Conservation (phyloP, 2,888 invertebrate genomes). For the Dicyrtoma fusca region DNA sequence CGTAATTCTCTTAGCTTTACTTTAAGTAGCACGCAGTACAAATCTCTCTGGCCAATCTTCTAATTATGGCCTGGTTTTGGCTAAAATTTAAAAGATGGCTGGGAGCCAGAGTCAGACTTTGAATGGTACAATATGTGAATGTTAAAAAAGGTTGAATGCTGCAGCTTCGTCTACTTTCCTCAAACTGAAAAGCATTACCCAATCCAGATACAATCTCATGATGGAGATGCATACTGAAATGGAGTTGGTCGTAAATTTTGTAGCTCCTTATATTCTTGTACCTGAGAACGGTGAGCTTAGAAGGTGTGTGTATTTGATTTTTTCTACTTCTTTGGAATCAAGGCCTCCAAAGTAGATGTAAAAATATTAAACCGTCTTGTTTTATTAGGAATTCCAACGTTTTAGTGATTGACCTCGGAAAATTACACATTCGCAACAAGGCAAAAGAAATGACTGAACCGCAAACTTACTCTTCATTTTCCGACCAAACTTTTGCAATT, state of each 20-base stretch:
- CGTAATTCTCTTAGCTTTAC: background rate
- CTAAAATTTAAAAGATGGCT: background rate
- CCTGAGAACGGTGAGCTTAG: conserved; percentile 79
- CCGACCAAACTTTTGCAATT: conserved; percentile 86
- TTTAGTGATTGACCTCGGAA: conserved; percentile 82
- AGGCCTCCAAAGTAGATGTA: no score
- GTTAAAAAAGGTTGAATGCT: conserved; percentile 4
- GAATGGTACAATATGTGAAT: no score
- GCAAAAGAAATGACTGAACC: background rate
- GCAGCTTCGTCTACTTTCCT: background rate
- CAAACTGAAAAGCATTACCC: conserved; percentile 79
- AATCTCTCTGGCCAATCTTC: background rate
- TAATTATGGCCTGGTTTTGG: no score
- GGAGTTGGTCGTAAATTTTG: conserved; percentile 73
- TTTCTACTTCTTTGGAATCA: no score
- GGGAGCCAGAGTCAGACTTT: no score
- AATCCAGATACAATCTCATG: conserved; percentile 88
- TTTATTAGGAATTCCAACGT: conserved; percentile 63
- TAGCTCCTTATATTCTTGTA: conserved; percentile 85
- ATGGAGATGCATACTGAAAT: conserved; percentile 66
- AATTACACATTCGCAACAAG: conserved; percentile 44
- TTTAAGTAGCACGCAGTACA: no score
- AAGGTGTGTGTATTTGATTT: no score
- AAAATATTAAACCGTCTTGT: no score
- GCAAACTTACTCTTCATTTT: conserved; percentile 57